Evolutionary conservation across 2,113 vertebrate genomes (phyloP).

Genomic region (Erythrolamprus reginae): DNA sequence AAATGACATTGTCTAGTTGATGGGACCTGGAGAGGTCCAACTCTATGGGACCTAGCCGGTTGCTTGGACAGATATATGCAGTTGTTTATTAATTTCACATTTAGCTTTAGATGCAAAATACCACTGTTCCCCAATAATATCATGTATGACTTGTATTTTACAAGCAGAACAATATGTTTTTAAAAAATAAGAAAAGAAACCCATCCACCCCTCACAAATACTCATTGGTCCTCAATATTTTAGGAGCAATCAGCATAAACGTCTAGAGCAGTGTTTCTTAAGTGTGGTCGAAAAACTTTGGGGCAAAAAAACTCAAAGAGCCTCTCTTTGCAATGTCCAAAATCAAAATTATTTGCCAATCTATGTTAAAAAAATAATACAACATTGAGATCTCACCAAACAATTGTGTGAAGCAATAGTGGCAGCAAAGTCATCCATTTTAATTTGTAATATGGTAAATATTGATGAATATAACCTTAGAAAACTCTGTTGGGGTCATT

Average conservation of each 20-base stretch:
- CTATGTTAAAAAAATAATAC: not conserved
- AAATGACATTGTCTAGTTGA: too few relatives aligned
- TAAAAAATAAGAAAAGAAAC: not conserved
- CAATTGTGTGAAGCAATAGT: not conserved
- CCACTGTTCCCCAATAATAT: not conserved
- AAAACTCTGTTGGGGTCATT: not conserved
- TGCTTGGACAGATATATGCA: too few relatives aligned
- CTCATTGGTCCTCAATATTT: not conserved
- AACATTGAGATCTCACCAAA: not conserved
- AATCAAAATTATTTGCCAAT: not conserved
- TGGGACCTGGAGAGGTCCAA: too few relatives aligned
- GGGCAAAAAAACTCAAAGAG: not conserved
- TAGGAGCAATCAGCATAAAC: not conserved
- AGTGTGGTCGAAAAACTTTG: not conserved
- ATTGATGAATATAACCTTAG: not conserved
- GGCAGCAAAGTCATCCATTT: not conserved
- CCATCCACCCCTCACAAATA: not conserved
- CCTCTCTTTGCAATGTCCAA: not conserved
- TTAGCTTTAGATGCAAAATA: not conserved
- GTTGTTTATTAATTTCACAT: not conserved
- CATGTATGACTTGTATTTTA: not conserved
- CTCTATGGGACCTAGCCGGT: too few relatives aligned
- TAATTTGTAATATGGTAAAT: not conserved
- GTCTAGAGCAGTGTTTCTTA: not conserved
- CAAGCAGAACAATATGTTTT: not conserved